Percentiles rank a stretch among this genome's conserved stretches.
These are phyloP conservation scores for Promerops cafer DNA, from an alignment of 2,113 vertebrate genomes.

Conservation along the genomic window DNA sequence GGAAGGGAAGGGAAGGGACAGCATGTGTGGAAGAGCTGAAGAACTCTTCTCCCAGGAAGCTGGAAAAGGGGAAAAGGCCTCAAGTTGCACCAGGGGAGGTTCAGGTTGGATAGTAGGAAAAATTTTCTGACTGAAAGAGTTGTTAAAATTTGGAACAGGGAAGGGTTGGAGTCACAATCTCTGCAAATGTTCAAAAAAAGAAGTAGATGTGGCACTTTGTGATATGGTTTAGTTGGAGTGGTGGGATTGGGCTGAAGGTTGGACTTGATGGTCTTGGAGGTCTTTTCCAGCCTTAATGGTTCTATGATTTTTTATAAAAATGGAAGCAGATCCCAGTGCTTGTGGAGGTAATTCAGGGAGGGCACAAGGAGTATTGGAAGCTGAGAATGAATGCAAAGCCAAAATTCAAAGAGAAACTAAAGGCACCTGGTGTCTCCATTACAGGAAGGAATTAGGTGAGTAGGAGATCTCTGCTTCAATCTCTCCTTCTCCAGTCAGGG, in stretches of 20 bases:
- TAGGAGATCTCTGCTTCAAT: not conserved
- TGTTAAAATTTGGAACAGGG: not conserved
- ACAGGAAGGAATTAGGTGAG: no score
- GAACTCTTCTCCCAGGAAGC: not conserved
- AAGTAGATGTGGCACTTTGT: not conserved
- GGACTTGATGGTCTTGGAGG: not conserved
- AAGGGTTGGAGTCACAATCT: not conserved
- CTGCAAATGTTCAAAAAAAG: not conserved
- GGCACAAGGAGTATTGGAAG: not conserved
- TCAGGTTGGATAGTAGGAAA: not conserved
- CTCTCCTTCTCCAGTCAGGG: not conserved
- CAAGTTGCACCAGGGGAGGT: not conserved
- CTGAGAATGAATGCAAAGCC: not conserved
- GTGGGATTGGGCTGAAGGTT: not conserved
- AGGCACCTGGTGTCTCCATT: no score
- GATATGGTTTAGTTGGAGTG: not conserved
- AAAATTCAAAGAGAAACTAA: not conserved
- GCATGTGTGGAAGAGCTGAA: not conserved
- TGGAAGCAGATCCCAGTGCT: not conserved
- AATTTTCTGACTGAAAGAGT: no score
- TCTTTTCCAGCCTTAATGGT: not conserved
- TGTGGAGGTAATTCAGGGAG: not conserved
- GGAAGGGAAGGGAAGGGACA: not conserved
- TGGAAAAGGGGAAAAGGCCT: not conserved
- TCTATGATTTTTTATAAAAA: not conserved